Conservation (phyloP, 1,140 invertebrate genomes). For the Drosophila littoralis region DNA sequence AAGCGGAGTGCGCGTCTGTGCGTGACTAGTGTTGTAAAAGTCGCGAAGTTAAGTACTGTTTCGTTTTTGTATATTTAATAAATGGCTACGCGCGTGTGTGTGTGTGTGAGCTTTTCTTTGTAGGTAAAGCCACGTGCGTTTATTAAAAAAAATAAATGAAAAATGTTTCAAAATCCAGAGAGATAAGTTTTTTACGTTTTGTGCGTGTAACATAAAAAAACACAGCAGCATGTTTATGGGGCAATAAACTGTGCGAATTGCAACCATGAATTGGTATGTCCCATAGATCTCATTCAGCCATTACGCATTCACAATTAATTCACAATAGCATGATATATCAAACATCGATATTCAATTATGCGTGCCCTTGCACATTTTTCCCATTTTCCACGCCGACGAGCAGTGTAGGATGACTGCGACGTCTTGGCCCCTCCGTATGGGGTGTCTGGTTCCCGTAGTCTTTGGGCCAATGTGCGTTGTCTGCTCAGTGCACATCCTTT, state of each 20-base stretch:
- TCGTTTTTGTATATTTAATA: conserved; percentile 37
- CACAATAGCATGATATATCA: conserved; percentile 8
- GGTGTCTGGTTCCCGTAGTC: conserved; percentile 14
- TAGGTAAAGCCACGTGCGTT: conserved; percentile 59
- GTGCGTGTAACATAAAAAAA: conserved; percentile 29
- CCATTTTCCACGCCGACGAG: conserved; percentile 66
- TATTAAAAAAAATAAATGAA: conserved; percentile 21
- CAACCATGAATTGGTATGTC: conserved; percentile 19
- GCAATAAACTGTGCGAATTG: conserved; percentile 13
- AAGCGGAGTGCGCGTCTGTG: conserved; percentile 54
- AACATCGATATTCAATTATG: conserved; percentile 64
- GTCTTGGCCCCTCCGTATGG: neutral
- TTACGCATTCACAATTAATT: conserved; percentile 9
- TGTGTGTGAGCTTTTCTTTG: conserved; percentile 30
- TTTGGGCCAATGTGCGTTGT: conserved; percentile 5
- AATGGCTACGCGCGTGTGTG: conserved; percentile 29
- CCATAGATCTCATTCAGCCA: neutral
- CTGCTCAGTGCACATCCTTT: conserved; percentile 16
- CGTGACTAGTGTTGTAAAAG: conserved; percentile 30
- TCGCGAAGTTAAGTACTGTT: conserved; percentile 25
- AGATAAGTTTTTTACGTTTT: conserved; percentile 49
- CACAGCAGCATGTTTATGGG: conserved; percentile 5
- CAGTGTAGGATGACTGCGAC: conserved; percentile 22
- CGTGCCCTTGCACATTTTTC: conserved; percentile 71
- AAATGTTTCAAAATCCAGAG: conserved; percentile 59